Evolutionary conservation across 2,113 vertebrate species (phyloP), one percentile per base, ranked within the genome.

Genomic region (Platichthys flesus): DNA sequence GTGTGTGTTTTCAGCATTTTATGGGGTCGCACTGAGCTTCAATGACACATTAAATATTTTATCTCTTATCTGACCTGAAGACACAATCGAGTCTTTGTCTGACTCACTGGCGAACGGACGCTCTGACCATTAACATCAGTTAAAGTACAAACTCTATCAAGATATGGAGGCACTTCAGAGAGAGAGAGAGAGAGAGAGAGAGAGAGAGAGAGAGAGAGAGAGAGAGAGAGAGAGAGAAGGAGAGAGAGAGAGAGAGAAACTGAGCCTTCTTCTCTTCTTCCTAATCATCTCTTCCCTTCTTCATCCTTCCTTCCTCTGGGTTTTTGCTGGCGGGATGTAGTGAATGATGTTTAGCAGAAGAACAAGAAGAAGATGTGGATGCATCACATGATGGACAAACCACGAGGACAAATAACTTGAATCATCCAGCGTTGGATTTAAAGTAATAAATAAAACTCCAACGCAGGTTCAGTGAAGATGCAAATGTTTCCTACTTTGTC

Each of bases 111-210:
- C 12, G 14, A 51, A 51, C 5, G 16, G 20, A 52, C 51, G 8
- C 20, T 52, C 18, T 7, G 51, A 52, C 51, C 51, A 18, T 16
- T 47, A 16, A 47, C 15, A 15, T 16, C 45, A 47, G 51, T 20
- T 20, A 52, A n/a, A 52, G 51, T n/a, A 52, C 51, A 52, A 52
- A 52, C 51, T 52, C 51, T n/a, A n/a, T 52, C 51, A 52, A 52
- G 51, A 52, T 49, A 18, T 20, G 51, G 51, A 52, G 51, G 4
- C 13, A 52, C 37, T 40, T 40, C 12, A 52, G 49, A 52, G 49
- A 52, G 49, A 52, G 18, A 52, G 49, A 52, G 49, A 52, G 49
- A 52, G 18, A n/a, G 49, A 52, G 49, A 52, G 16, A n/a, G 49
- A n/a, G 49, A 52, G 49, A 52, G 18, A 52, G 49, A 52, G 49